Percentiles rank a stretch among this genome's conserved stretches.
Evolutionary conservation across 2,888 invertebrate genomes (phyloP).

Genomic region (Cheilosia variabilis): DNA sequence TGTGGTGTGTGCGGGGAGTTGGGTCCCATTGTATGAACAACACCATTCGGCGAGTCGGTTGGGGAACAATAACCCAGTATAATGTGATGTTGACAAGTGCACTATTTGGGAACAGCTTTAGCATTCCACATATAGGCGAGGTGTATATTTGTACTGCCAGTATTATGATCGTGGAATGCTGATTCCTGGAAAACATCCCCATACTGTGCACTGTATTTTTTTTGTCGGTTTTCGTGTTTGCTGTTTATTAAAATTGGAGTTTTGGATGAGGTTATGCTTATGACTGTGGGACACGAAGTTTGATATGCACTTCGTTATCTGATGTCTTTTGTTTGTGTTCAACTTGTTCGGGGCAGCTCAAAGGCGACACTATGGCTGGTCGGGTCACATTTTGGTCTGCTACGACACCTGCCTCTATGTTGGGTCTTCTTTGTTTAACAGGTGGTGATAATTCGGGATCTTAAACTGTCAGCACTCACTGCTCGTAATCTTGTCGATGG

Average conservation of each 20-base stretch:
- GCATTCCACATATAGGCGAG: conserved; percentile 23
- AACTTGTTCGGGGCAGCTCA: neutral
- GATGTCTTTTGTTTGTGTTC: conserved; percentile 15
- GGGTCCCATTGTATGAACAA: conserved; percentile 44
- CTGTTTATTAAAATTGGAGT: conserved; percentile 56
- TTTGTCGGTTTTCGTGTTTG: conserved; percentile 44
- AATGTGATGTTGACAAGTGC: conserved; percentile 74
- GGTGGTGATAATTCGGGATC: no score
- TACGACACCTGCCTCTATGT: no score
- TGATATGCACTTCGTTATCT: conserved; percentile 37
- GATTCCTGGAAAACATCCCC: conserved; percentile 41
- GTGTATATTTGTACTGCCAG: conserved; percentile 24
- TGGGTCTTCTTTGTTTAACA: no score
- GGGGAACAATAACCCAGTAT: conserved; percentile 64
- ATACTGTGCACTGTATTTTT: conserved; percentile 3
- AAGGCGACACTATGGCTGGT: no score
- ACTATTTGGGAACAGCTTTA: conserved; percentile 73
- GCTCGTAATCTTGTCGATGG: no score
- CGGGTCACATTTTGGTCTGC: no score
- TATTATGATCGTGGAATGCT: conserved; percentile 35
- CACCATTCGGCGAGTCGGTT: conserved; percentile 33
- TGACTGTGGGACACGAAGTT: conserved; percentile 19
- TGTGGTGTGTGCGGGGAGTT: conserved; percentile 24
- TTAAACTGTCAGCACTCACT: no score
- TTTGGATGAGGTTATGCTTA: conserved; percentile 8